These are phyloP conservation scores for Ephydatia muelleri DNA, from an alignment of 37 sponge, comb jelly and placozoan species.

Conservation along the genomic window DNA sequence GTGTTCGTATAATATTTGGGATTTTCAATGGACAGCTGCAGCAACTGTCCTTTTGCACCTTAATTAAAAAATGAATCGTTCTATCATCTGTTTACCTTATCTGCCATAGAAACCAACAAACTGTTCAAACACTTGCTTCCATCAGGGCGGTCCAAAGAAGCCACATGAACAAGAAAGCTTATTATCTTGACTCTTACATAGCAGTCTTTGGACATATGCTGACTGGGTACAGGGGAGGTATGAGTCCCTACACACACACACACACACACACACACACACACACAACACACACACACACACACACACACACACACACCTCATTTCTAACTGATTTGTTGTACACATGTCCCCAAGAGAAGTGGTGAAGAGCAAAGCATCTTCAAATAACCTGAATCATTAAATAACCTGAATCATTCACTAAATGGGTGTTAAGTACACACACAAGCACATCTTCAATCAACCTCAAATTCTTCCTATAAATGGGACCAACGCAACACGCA, in stretches of 20 bases:
- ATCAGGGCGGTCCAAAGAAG: slow-evolving; percentile 16
- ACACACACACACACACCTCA: slow-evolving; percentile 24
- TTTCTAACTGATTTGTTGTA: slow-evolving; percentile 18
- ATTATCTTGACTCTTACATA: slow-evolving; percentile 43
- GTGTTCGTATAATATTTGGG: slow-evolving; percentile 70
- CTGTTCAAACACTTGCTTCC: background rate
- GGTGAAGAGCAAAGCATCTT: slow-evolving; percentile 50
- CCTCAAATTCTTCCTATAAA: slow-evolving; percentile 69
- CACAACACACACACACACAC: no score
- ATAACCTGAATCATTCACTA: slow-evolving; percentile 13
- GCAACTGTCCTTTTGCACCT: background rate
- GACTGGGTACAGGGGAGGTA: background rate
- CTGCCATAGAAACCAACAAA: background rate
- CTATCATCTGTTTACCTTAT: background rate
- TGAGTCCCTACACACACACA: background rate
- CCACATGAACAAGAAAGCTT: slow-evolving; percentile 39
- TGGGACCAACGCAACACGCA: slow-evolving; percentile 56
- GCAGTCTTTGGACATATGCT: slow-evolving; percentile 19
- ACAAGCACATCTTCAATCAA: background rate
- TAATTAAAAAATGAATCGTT: background rate
- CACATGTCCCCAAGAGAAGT: slow-evolving; percentile 25
- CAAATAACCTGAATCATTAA: slow-evolving; percentile 18
- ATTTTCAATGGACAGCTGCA: slow-evolving; percentile 18
- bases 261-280: background rate
- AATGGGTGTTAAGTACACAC: background rate